Conservation (phyloP, 2,797 vertebrate species). For the Erpetoichthys calabaricus region DNA sequence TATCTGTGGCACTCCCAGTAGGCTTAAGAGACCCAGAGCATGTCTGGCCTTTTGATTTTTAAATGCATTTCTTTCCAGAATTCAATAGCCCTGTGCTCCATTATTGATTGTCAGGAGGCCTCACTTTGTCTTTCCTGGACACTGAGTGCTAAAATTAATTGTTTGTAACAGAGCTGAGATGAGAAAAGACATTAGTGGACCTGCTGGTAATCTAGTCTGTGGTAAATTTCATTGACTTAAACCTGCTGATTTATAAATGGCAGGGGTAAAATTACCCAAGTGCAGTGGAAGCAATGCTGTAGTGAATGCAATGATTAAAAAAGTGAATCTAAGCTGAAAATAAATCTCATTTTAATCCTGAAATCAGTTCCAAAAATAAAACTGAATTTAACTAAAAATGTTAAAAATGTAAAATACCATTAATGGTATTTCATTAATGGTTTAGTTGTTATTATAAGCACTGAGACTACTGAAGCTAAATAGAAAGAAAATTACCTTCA, state of each 20-base stretch:
- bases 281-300: not conserved
- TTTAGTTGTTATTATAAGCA: too few relatives aligned
- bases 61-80: slow-evolving; percentile 28
- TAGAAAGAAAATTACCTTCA: too few relatives aligned
- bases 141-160: slow-evolving; percentile 25
- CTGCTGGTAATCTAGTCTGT: slow-evolving; percentile 19
- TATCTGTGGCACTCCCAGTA: slow-evolving; percentile 49
- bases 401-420: too few relatives aligned
- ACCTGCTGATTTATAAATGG: slow-evolving; percentile 19
- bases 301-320: slow-evolving; percentile 4
- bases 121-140: slow-evolving; percentile 33
- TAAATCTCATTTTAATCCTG: slow-evolving; percentile 36
- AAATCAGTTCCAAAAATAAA: not conserved
- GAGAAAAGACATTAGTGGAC: slow-evolving; percentile 24
- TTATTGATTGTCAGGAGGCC: slow-evolving; percentile 37
- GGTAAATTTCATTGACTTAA: slow-evolving; percentile 20
- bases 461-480: too few relatives aligned
- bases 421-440: too few relatives aligned
- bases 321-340: slow-evolving; percentile 36
- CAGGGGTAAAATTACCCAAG: slow-evolving; percentile 14
- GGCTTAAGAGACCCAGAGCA: slow-evolving; percentile 31
- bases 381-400: not conserved
- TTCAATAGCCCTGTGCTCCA: slow-evolving; percentile 29
- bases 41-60: slow-evolving; percentile 40
- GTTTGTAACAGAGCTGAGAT: slow-evolving; percentile 35